phyloP scores from a whole-genome alignment of 92 coral and sea anemone species.

The Diadumene lineata region DNA sequence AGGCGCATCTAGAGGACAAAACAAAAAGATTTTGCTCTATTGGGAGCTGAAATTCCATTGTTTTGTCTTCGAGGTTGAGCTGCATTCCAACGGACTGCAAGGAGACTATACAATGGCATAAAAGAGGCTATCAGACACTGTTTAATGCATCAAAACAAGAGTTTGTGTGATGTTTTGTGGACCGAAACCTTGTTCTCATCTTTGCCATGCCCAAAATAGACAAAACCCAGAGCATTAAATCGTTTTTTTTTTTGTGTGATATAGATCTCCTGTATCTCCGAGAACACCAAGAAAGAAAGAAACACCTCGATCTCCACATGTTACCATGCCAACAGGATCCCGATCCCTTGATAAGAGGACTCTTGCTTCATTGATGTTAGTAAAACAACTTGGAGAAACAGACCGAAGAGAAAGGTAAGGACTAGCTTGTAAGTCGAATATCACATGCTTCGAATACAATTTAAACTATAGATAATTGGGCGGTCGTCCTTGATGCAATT shows the following conservation, averaged over 20 bases:
- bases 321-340: conserved; percentile 74
- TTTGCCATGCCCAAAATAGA: neutral
- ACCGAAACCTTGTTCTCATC: neutral
- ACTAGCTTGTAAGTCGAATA: too few relatives aligned
- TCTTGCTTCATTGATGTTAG: conserved; percentile 87
- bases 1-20: too few relatives aligned
- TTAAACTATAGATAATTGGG: too few relatives aligned
- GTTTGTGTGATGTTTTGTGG: too few relatives aligned
- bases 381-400: conserved; percentile 79
- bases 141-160: too few relatives aligned
- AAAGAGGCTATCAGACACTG: too few relatives aligned
- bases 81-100: too few relatives aligned
- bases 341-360: conserved; percentile 92
- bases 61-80: too few relatives aligned
- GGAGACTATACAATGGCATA: too few relatives aligned
- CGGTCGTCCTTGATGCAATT: too few relatives aligned
- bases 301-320: conserved; percentile 62
- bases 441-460: neutral
- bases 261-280: conserved; percentile 71
- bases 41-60: too few relatives aligned
- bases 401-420: conserved; percentile 74
- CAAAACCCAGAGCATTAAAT: neutral
- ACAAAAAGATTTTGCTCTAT: too few relatives aligned
- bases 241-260: neutral
- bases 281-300: conserved; percentile 61